Evolutionary conservation across 2,113 vertebrate genomes (phyloP), one percentile per base, ranked within the genome.

Genomic region (Cisticola juncidis): DNA sequence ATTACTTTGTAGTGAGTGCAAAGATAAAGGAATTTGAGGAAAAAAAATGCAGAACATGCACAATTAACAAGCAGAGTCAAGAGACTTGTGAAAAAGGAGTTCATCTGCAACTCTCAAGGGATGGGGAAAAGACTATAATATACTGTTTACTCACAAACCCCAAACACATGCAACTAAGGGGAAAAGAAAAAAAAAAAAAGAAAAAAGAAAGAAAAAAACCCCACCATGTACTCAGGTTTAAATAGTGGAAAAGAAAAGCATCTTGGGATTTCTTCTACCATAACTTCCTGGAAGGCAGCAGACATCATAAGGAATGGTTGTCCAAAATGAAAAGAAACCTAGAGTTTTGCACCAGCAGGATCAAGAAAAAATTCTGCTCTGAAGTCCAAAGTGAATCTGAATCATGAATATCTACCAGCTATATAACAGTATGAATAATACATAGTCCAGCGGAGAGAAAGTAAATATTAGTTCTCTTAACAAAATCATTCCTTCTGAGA

Each of bases 401-500:
- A 90, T 83, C 36, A 90, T 31, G 1, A 68, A 35, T 74, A 88
- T 84, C 88, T 68, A 84, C 48, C 66, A 92, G 44, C 56, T 66
- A 44, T 45, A 23, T 40, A 79, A 62, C 4, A 0, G 20, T 38
- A 94, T 87, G 88, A 96, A 94, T 94, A 96, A 92, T 74, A 72
- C 12, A 87, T 91, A 88, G 64, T 86, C n/a, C 61, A 94, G 70
- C 94, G 42, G 29, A 95, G 18, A 90, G n/a, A 92, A 94, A 81
- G 51, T 62, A 93, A 94, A 70, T 89, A 87, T 94, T 95, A 91
- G 65, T 81, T 89, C 53, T 81, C 73, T 76, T 91, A 76, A 80
- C 57, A 38, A 94, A 90, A 72, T 60, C 24, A 79, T 71, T 86
- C 45, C 44, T 76, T 94, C 36, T 36, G 60, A 92, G 53, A 78